Base-by-base conservation (phyloP, 2,113 vertebrate genomes). In the Trochalopteron elliotii region DNA sequence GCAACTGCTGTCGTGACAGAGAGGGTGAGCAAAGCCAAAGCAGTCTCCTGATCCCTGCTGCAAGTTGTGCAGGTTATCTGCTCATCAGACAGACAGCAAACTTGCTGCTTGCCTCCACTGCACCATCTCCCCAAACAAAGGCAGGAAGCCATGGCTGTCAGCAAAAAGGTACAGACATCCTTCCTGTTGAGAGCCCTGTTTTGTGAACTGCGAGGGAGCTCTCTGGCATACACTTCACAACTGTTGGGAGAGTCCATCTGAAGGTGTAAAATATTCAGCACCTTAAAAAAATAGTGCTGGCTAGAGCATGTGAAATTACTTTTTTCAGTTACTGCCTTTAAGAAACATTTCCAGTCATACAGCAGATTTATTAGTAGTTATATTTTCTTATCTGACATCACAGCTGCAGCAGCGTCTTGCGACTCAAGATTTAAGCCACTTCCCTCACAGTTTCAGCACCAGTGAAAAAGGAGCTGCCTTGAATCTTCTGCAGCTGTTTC, bases 71-170 rank as follows among this genome's bases (percentile, higher is more conserved):
- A 80, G 64, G 88, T 94, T 95, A 91, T 95, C 96, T 91, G 78
- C 50, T 79, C 76, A 39, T 75, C 77, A 81, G 56, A 42, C 64
- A 64, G 76, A 56, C 68, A 40, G 55, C 81, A 39, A 25, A 67
- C 55, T 65, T 47, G 74, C 96, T 61, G 92, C 94, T 53, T 85
- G 55, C 95, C 97, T 97, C 89, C 92, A 69, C 97, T 97, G 70
- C 89, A 76, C 89, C 93, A 70, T 93, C 98, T 98, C 98, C 98
- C 98, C 96, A 95, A 93, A 97, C 97, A 95, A 93, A 97, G 96
- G 94, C 98, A 98, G 97, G 97, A 96, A 92, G 91, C 91, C 85
- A 60, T 37, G 65, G 84, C 81, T 35, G 83, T 93, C 75, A 94
- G 87, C 85, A 75, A 44, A 68, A 84, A 95, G 86, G 89, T 85